Percentiles rank a stretch among this genome's conserved stretches.
phyloP scores from a whole-genome alignment of 2,797 vertebrate species.

The Eremophila alpestris region DNA sequence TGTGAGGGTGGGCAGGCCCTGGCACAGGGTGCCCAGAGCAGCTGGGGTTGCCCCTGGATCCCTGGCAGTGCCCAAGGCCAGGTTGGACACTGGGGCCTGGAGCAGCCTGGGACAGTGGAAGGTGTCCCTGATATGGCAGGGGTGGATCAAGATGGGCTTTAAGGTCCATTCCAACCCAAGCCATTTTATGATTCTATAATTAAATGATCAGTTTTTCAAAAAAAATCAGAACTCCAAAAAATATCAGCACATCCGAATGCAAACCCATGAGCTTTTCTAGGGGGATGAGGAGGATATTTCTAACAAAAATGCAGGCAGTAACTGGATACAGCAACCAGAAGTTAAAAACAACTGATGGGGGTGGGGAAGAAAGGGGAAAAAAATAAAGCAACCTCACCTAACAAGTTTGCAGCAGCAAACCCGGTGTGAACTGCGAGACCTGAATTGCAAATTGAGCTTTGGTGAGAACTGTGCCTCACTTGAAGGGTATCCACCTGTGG shows the following conservation, averaged over 20 bases:
- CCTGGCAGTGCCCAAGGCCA: not conserved
- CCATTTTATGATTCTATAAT: not conserved
- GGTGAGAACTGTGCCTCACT: not conserved
- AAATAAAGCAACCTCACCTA: not conserved
- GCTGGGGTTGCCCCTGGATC: not conserved
- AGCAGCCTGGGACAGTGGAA: not conserved
- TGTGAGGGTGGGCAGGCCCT: not conserved
- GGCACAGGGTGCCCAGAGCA: not conserved
- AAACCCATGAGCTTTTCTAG: not conserved
- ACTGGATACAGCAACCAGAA: not conserved
- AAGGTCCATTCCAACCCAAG: not conserved
- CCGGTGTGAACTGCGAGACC: not conserved
- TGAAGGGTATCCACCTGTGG: not conserved
- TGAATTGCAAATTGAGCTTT: not conserved
- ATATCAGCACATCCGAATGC: not conserved
- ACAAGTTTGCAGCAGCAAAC: not conserved
- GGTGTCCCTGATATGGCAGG: not conserved
- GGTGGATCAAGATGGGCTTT: fast-evolving
- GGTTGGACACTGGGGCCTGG: not conserved
- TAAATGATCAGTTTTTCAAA: fast-evolving
- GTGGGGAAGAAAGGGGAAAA: fast-evolving
- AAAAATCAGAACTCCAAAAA: not conserved
- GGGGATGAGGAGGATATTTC: not conserved
- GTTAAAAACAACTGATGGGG: not conserved
- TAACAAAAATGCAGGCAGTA: not conserved